These are phyloP conservation scores for Lordiphosa mommai DNA, from an alignment of 1,140 invertebrate species.

Conservation along the genomic window DNA sequence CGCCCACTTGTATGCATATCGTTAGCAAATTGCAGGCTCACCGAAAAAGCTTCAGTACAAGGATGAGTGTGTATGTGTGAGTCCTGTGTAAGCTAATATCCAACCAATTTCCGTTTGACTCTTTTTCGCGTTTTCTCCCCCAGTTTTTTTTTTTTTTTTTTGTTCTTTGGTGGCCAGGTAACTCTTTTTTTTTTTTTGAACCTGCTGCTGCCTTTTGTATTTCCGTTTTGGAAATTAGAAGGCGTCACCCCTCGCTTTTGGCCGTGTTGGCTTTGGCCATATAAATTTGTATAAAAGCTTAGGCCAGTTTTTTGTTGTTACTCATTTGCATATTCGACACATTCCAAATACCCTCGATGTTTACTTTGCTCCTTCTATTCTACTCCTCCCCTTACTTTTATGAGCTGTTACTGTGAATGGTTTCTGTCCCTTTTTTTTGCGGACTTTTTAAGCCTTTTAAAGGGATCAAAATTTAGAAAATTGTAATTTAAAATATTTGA, in stretches of 20 bases:
- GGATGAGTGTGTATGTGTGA: not conserved
- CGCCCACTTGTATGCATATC: conserved; percentile 69
- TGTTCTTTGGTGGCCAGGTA: conserved; percentile 1
- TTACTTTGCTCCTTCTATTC: conserved; percentile 10
- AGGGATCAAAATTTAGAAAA: conserved; percentile 3
- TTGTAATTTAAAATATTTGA: conserved; percentile 17
- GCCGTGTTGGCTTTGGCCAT: conserved; percentile 26
- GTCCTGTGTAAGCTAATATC: conserved; percentile 63
- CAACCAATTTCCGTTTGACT: conserved; percentile 71
- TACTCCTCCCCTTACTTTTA: conserved; percentile 7
- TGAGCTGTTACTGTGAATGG: conserved; percentile 5
- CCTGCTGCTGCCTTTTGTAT: conserved; percentile 62
- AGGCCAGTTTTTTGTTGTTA: conserved; percentile 31
- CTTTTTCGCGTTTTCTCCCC: conserved; percentile 28
- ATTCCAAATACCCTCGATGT: conserved; percentile 47
- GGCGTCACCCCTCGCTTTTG: conserved; percentile 17
- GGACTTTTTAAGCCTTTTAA: not conserved
- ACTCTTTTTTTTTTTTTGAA: conserved; percentile 6
- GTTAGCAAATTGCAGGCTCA: conserved; percentile 77
- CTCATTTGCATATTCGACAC: conserved; percentile 70
- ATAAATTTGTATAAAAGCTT: conserved; percentile 74
- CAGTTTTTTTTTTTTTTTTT: conserved; percentile 3
- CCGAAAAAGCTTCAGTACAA: conserved; percentile 16
- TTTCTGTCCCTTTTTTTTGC: not conserved
- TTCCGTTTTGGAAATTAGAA: conserved; percentile 72